Evolutionary conservation across 2,113 vertebrate species (phyloP).

Genomic region (Melospiza melodia): DNA sequence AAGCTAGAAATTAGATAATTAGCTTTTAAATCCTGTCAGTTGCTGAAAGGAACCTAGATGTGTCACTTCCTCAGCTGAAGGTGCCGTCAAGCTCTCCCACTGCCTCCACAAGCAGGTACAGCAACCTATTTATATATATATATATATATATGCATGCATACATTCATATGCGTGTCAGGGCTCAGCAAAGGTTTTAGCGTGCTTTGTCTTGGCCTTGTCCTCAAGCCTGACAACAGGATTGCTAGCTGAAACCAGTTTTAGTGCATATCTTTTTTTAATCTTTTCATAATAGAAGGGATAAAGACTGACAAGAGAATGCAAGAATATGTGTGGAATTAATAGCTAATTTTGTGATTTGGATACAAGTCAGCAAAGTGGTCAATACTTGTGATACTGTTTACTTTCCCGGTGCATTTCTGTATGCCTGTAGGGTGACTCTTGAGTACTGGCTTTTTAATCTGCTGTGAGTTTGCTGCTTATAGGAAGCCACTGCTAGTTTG

Average conservation of each 20-base stretch:
- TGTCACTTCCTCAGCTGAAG: not conserved
- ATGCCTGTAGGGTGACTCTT: not conserved
- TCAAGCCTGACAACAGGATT: not conserved
- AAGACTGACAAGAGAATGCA: not conserved
- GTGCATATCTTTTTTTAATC: not conserved
- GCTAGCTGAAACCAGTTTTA: not conserved
- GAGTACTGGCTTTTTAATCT: not conserved
- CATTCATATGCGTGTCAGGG: not conserved
- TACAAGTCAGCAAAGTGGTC: not conserved
- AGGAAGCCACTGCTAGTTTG: not conserved
- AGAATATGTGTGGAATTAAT: not conserved
- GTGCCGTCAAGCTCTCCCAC: not conserved
- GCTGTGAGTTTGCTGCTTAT: not conserved
- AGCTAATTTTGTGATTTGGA: not conserved
- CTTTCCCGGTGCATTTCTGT: not conserved
- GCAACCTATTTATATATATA: not conserved
- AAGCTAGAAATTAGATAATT: not conserved
- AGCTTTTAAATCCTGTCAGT: not conserved
- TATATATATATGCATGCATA: too few relatives aligned
- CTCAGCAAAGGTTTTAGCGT: not conserved
- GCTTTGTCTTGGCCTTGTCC: not conserved
- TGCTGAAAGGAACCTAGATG: not conserved
- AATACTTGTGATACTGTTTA: not conserved
- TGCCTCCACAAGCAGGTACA: not conserved
- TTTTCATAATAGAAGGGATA: not conserved